These are phyloP conservation scores for Seriola rivoliana DNA, from an alignment of 2,113 vertebrate species.

Conservation along the genomic window DNA sequence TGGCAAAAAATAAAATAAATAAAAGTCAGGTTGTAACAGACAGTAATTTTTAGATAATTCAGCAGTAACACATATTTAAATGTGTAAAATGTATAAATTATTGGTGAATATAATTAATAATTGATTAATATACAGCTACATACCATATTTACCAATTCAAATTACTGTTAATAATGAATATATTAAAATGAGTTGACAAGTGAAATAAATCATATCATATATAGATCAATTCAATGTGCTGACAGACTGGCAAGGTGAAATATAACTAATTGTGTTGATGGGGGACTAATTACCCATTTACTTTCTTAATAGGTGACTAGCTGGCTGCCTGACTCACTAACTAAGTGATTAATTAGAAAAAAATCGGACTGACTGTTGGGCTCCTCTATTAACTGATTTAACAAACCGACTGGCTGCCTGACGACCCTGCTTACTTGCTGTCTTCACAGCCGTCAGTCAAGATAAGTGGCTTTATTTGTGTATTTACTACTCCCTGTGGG, in stretches of 20 bases:
- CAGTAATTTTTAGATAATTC: constrained; percentile 1
- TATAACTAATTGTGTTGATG: not conserved
- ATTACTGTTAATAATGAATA: not conserved
- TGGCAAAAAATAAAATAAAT: not conserved
- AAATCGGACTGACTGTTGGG: not conserved
- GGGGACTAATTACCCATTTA: constrained; percentile 23
- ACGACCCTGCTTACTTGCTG: not conserved
- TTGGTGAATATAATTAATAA: not conserved
- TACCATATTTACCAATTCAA: not conserved
- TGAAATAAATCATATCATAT: too few relatives aligned
- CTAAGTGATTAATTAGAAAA: constrained; percentile 8
- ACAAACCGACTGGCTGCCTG: constrained; percentile 1
- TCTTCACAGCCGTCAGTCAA: constrained; percentile 48
- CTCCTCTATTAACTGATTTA: constrained; percentile 5
- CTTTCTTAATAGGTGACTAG: constrained; percentile 7
- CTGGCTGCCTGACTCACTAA: constrained; percentile 23
- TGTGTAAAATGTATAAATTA: not conserved
- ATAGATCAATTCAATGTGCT: not conserved
- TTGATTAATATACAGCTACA: too few relatives aligned
- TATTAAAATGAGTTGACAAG: too few relatives aligned
- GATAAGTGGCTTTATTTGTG: constrained; percentile 59
- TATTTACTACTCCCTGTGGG: constrained; percentile 22
- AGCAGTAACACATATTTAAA: not conserved
- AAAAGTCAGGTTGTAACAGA: not conserved
- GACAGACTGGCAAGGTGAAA: not conserved